Evolutionary conservation across 2,888 invertebrate genomes (phyloP).

Genomic region (Chydorus sphaericus): DNA sequence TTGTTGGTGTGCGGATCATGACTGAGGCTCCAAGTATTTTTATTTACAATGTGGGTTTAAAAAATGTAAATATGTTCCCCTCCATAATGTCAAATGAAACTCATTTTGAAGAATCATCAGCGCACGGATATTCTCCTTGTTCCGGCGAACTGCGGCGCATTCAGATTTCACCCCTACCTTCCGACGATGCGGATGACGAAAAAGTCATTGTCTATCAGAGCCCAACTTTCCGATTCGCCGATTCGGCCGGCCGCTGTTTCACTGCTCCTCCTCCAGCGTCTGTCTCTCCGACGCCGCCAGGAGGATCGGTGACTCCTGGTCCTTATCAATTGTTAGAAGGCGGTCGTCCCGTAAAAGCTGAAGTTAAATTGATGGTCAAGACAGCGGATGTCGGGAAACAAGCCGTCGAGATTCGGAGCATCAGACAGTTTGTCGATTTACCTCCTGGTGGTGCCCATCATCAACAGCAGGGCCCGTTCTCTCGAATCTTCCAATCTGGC

Average conservation of each 20-base stretch:
- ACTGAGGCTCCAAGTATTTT: too few species aligned
- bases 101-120: too few species aligned
- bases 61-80: too few species aligned
- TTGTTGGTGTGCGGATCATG: too few species aligned
- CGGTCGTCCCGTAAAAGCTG: conserved; percentile 26
- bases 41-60: too few species aligned
- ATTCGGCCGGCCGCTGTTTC: conserved; percentile 1
- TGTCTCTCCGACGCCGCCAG: too few species aligned
- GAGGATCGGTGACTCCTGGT: neutral
- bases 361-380: conserved; percentile 37
- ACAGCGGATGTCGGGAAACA: conserved; percentile 35
- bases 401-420: conserved; percentile 36
- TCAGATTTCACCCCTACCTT: neutral
- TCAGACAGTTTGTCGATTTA: conserved; percentile 26
- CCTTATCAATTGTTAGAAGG: conserved; percentile 5
- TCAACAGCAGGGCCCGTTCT: neutral
- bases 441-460: conserved; percentile 14
- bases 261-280: too few species aligned
- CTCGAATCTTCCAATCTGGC: conserved; percentile 15
- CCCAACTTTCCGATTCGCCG: conserved; percentile 7
- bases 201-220: conserved; percentile 3
- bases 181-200: conserved; percentile 4
- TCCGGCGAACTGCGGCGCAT: neutral
- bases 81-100: too few species aligned
- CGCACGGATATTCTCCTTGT: too few species aligned